Conservation (phyloP, 2,113 vertebrate genomes). For the Pholis gunnellus region DNA sequence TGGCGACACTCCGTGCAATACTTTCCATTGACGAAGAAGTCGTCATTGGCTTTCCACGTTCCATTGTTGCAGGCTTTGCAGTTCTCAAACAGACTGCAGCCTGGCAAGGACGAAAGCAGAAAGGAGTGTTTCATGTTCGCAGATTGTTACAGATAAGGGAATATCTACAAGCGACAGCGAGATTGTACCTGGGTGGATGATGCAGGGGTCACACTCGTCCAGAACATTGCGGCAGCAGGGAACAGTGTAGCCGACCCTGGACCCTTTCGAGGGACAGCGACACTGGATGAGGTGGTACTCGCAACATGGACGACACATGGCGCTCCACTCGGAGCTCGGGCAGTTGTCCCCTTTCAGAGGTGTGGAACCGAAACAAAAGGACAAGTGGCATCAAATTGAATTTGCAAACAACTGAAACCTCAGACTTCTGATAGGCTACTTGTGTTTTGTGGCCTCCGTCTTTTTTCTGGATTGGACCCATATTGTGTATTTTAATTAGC, state of each 20-base stretch:
- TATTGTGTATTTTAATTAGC: neutral
- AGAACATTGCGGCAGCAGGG: constrained; percentile 94
- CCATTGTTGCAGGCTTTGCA: constrained; percentile 93
- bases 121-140: neutral
- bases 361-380: constrained; percentile 75
- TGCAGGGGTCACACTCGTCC: constrained; percentile 93
- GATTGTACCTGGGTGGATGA: constrained; percentile 90
- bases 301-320: constrained; percentile 94
- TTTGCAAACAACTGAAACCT: neutral
- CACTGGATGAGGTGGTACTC: constrained; percentile 92
- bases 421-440: neutral
- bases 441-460: neutral
- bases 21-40: constrained; percentile 92
- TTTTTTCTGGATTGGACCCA: neutral
- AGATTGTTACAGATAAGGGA: neutral
- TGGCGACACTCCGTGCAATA: constrained; percentile 91
- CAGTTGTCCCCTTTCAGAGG: constrained; percentile 83
- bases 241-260: constrained; percentile 91
- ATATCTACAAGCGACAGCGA: neutral
- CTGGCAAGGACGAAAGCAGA: constrained; percentile 40
- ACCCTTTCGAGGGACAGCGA: constrained; percentile 87
- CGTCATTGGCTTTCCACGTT: constrained; percentile 90
- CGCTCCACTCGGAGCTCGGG: constrained; percentile 90
- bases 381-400: constrained; percentile 72
- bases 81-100: constrained; percentile 93